phyloP scores from a whole-genome alignment of 2,797 vertebrate genomes.

The Yasuhikotakia modesta region DNA sequence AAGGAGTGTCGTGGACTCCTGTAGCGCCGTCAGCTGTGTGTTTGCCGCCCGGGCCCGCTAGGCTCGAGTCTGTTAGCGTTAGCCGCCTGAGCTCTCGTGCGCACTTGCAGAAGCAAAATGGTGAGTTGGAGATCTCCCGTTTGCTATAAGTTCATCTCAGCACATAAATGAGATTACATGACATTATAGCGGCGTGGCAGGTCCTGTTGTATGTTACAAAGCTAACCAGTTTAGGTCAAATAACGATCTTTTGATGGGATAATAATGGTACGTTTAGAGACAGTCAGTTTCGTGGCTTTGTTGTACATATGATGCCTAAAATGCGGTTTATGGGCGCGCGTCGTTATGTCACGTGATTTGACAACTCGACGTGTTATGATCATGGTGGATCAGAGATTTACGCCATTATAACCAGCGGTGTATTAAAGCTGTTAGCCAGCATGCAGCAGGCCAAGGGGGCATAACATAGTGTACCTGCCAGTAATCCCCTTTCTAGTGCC shows the following conservation, averaged over 20 bases:
- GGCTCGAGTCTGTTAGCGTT: conserved; percentile 42
- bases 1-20: conserved; percentile 47
- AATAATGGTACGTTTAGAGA: too few species aligned
- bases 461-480: too few species aligned
- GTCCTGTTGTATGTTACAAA: not conserved
- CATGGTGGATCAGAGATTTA: too few species aligned
- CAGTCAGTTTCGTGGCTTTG: too few species aligned
- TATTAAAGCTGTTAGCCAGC: too few species aligned
- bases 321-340: too few species aligned
- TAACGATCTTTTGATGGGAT: not conserved
- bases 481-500: too few species aligned
- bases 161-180: not conserved
- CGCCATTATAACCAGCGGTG: too few species aligned
- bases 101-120: conserved; percentile 59
- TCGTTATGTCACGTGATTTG: too few species aligned
- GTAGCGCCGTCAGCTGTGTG: conserved; percentile 37
- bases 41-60: conserved; percentile 52
- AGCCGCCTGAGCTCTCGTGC: conserved; percentile 47
- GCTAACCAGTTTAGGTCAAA: not conserved
- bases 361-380: too few species aligned
- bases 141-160: not conserved
- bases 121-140: conserved; percentile 55
- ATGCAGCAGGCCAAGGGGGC: too few species aligned
- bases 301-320: too few species aligned
- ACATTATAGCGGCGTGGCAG: not conserved